Conservation (phyloP, 1,140 invertebrate genomes). For the Drosophila triauraria region DNA sequence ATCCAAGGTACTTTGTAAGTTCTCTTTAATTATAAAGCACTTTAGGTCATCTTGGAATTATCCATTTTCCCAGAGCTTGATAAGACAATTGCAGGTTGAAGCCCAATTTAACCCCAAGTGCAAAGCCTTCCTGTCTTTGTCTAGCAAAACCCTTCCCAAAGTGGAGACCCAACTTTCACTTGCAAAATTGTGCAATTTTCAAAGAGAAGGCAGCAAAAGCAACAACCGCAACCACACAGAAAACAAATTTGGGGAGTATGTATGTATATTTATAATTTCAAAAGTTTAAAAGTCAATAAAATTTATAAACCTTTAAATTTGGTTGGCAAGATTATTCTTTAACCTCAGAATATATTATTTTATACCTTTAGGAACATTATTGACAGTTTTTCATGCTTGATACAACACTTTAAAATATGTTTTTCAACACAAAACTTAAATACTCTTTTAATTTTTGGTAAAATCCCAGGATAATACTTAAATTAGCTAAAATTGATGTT, state of each 20-base stretch:
- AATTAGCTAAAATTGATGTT: background rate
- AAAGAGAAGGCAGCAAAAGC: background rate
- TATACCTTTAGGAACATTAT: too few relatives aligned
- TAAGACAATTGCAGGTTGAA: background rate
- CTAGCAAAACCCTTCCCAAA: background rate
- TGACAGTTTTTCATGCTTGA: too few relatives aligned
- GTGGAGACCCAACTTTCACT: slow-evolving; percentile 26
- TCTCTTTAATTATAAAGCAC: background rate
- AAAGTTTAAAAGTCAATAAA: too few relatives aligned
- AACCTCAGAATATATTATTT: background rate
- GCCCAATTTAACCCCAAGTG: slow-evolving; percentile 2
- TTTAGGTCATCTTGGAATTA: background rate
- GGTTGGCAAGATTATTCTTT: background rate
- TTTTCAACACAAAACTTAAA: background rate
- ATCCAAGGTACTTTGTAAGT: background rate
- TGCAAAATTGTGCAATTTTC: slow-evolving; percentile 24
- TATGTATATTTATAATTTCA: background rate
- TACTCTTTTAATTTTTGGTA: background rate
- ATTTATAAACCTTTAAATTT: background rate
- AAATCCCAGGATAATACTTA: background rate
- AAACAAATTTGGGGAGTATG: background rate
- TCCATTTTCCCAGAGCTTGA: background rate
- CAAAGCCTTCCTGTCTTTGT: slow-evolving; percentile 1
- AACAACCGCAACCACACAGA: slow-evolving; percentile 9
- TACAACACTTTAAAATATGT: background rate